phyloP scores from a whole-genome alignment of 2,113 vertebrate species.

The Nicator chloris region DNA sequence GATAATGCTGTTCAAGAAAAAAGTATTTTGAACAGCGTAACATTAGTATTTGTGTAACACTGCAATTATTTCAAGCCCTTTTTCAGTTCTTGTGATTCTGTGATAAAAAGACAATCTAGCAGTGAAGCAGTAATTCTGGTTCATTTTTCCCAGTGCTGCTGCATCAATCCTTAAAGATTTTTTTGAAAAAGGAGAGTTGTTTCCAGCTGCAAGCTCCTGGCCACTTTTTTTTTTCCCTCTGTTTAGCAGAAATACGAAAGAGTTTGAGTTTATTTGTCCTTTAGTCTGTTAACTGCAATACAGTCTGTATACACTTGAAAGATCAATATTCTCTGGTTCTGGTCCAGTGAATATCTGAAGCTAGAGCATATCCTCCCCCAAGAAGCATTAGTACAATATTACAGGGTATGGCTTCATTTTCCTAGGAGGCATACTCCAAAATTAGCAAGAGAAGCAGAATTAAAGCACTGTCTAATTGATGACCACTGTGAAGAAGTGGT shows the following conservation, averaged over 20 bases:
- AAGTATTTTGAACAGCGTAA: background rate
- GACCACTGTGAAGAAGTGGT: background rate
- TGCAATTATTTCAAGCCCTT: background rate
- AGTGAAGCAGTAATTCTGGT: background rate
- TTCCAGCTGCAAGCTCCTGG: background rate
- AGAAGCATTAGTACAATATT: background rate
- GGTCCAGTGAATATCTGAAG: background rate
- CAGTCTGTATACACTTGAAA: background rate
- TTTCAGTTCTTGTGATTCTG: background rate
- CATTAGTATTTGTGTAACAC: background rate
- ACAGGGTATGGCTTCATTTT: background rate
- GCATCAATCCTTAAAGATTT: background rate
- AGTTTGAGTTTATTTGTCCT: background rate
- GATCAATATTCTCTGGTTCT: background rate
- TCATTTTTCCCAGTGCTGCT: background rate
- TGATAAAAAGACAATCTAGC: background rate
- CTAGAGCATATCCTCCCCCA: background rate
- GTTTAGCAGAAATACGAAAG: background rate
- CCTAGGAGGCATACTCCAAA: background rate
- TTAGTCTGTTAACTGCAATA: background rate
- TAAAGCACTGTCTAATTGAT: background rate
- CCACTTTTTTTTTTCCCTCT: background rate
- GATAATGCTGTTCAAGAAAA: background rate
- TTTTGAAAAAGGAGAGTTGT: background rate
- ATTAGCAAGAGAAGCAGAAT: background rate